Conservation (phyloP, 2,797 vertebrate species). For the Brachyalestes nurse region DNA sequence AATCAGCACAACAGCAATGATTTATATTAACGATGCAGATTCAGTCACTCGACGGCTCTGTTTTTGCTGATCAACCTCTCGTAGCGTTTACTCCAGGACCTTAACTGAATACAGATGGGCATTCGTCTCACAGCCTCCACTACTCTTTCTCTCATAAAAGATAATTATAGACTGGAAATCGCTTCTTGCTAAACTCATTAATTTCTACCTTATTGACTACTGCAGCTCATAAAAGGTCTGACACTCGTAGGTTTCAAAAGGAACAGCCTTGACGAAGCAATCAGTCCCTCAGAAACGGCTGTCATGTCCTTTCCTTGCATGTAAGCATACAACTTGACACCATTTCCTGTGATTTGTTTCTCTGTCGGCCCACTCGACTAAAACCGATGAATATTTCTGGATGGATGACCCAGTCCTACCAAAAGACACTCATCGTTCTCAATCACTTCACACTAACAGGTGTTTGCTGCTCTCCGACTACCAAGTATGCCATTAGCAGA, state of each 20-base stretch:
- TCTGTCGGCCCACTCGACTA: neutral
- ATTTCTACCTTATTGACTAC: slow-evolving; percentile 21
- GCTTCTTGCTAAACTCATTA: slow-evolving; percentile 29
- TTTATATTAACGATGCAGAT: slow-evolving; percentile 29
- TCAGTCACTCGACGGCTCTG: slow-evolving; percentile 20
- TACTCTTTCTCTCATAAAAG: slow-evolving; percentile 12
- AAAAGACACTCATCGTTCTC: slow-evolving; percentile 43
- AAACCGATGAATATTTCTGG: neutral
- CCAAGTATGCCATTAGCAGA: slow-evolving; percentile 50
- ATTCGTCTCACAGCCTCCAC: slow-evolving; percentile 29
- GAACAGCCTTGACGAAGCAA: neutral
- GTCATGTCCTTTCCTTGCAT: neutral
- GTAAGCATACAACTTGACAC: no score
- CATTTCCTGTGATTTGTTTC: no score
- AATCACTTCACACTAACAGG: slow-evolving; percentile 52
- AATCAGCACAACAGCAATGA: neutral
- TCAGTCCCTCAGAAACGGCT: neutral
- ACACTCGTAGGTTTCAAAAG: neutral
- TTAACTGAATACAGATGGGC: slow-evolving; percentile 44
- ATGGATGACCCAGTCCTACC: neutral
- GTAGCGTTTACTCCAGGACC: slow-evolving; percentile 29
- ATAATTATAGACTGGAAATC: slow-evolving; percentile 43
- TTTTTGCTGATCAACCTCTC: slow-evolving; percentile 38
- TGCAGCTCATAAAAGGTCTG: slow-evolving; percentile 6
- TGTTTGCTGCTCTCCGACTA: slow-evolving; percentile 52